A percentile compares a stretch with the other conserved stretches of the same genome.
These are phyloP conservation scores for Aplochiton taeniatus DNA, from an alignment of 2,797 vertebrate genomes.

Conservation along the genomic window DNA sequence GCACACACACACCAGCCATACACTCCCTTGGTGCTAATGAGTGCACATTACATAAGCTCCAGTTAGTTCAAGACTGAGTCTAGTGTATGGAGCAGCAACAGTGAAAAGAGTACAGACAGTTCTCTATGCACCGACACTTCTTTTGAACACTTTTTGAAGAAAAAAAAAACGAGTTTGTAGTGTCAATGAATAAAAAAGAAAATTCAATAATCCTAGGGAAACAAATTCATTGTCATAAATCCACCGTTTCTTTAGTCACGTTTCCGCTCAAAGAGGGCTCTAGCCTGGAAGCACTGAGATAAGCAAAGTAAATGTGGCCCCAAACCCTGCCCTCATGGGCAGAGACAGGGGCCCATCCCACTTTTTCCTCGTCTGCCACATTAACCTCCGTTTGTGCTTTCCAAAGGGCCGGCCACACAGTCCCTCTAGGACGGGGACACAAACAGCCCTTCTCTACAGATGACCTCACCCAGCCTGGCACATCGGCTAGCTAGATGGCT, in stretches of 20 bases:
- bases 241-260: too few species aligned
- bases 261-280: too few species aligned
- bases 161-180: too few species aligned
- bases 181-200: too few species aligned
- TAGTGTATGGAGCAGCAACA: background rate
- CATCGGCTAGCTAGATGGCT: constrained; percentile 28
- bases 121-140: too few species aligned
- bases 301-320: too few species aligned
- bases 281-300: too few species aligned
- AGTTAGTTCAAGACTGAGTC: constrained; percentile 3
- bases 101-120: constrained; percentile 5
- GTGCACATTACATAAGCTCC: constrained; percentile 11
- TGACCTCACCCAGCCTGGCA: constrained; percentile 44
- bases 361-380: constrained; percentile 24
- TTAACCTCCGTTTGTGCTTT: constrained; percentile 18
- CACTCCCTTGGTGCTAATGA: constrained; percentile 9
- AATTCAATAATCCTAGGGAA: too few species aligned
- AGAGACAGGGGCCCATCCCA: background rate
- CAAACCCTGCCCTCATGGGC: too few species aligned
- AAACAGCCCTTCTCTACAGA: constrained; percentile 13
- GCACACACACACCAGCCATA: constrained; percentile 5
- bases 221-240: too few species aligned
- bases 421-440: constrained; percentile 24
- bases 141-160: too few species aligned
- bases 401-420: constrained; percentile 25